Base-by-base conservation (phyloP, 2,113 vertebrate species). In the Orthonyx spaldingii region DNA sequence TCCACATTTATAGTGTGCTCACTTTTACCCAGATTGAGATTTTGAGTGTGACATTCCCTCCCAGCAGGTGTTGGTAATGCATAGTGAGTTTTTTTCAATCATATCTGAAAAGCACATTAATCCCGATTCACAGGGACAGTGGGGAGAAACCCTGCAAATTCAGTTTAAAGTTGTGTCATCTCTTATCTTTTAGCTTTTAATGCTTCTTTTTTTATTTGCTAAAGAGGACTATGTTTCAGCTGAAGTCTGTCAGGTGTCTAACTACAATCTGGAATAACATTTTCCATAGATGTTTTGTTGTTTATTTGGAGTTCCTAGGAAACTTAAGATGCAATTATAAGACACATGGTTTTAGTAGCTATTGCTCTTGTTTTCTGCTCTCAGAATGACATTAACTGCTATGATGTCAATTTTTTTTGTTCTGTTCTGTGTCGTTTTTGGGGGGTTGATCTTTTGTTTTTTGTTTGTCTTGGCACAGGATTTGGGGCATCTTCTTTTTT, bases 351-450 rank as follows among this genome's bases (percentile, higher is more conserved):
- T 87, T 89, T 74, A 33, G 15, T 42, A 87, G 17, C 26, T 74
- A 37, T 26, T 84, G 22, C 9, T 70, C 13, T 60, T 81, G 9
- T 82, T 19, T 75, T 85, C 15, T 60, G 7, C 32, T 95, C 41
- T 84, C 39, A 87, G 26, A 87, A 41, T 65, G 28, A 41, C 10
- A 44, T 21, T 64, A 26, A 20, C 5, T 37, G 12, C 12, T 80
- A 39, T 0, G 2, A 44, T 49, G 5, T 14, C 35, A 13, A 10
- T 4, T 1, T 47, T 44, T 32, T 20, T 27, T 26, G 10, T 7
- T 44, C 63, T 18, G 3, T 32, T 68, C 46, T 4, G 6, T 16
- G 3, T 7, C 5, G 5, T 7, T 93, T 42, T 70, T 4, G 4
- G 7, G 23, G 9, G 4, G 7, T 21, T 39, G 18, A 3, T 6